A percentile compares a stretch with the other conserved stretches of the same genome.
These are phyloP conservation scores for Doris montereyensis DNA, from an alignment of 2,888 invertebrate species.

Conservation along the genomic window DNA sequence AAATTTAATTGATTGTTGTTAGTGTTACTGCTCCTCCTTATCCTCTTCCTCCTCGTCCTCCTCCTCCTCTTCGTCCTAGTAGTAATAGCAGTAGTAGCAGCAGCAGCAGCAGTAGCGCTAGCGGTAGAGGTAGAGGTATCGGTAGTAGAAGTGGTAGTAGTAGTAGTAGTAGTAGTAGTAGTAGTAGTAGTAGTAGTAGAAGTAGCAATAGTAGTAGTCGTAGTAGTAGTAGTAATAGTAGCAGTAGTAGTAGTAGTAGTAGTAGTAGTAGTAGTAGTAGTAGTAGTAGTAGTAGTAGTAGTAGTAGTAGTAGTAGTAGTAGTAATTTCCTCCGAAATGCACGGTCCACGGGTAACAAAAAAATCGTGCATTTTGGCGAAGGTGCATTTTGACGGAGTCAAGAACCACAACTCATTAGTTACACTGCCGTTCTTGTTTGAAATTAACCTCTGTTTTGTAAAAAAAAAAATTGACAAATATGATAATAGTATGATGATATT, in stretches of 20 bases:
- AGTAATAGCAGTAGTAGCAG: neutral
- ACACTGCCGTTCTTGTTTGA: too few relatives aligned
- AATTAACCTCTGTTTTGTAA: too few relatives aligned
- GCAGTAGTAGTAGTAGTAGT: neutral
- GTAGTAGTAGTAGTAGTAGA: neutral
- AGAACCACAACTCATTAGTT: too few relatives aligned
- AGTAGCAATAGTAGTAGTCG: neutral
- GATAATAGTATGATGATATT: too few relatives aligned
- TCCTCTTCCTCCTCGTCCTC: neutral
- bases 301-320: neutral
- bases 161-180: neutral
- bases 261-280: neutral
- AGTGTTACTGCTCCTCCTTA: neutral
- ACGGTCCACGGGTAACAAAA: too few relatives aligned
- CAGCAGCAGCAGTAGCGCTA: neutral
- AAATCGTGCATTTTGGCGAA: too few relatives aligned
- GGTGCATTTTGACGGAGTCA: too few relatives aligned
- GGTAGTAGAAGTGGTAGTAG: neutral
- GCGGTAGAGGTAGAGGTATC: neutral
- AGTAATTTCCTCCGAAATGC: too few relatives aligned
- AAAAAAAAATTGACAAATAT: too few relatives aligned
- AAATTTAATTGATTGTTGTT: neutral
- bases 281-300: neutral
- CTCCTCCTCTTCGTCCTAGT: neutral
- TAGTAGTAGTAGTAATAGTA: neutral